Base-by-base conservation (phyloP, 2,113 vertebrate species). In the Indri indri region DNA sequence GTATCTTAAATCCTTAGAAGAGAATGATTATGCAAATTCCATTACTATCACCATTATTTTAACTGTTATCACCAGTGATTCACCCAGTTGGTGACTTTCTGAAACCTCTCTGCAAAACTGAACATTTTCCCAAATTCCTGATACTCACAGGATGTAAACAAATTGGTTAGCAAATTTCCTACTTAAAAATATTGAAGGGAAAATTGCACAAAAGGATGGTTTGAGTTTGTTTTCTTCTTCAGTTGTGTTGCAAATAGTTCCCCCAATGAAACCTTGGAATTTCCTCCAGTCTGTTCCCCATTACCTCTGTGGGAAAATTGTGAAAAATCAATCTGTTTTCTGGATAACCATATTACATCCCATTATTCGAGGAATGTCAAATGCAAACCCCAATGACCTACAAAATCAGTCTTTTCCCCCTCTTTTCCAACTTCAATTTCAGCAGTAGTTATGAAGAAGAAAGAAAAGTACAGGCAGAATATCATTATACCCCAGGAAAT, bases 271-370 rank as follows among this genome's bases (percentile, higher is more conserved):
- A 97, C 76, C 88, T 32, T 96, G 97, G 97, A 84, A 97, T 98
- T 98, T 97, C 97, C 98, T 97, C 92, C 70, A 96, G 96, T 97
- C 97, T 98, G 98, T 97, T 98, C 96, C 90, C 96, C 65, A 97
- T 98, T 98, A 98, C 96, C 94, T 98, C 97, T 97, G 96, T 97
- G 98, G 98, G 97, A 97, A 97, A 97, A 97, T 96, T 84, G 97
- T 97, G 93, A 97, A 97, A 98, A 98, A 96, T 98, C 98, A 96
- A 94, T 97, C 97, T 97, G 97, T 95, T 97, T 98, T 97, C 97
- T 70, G 92, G 96, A 97, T 97, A 98, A 97, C 97, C 83, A 8
- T 96, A 97, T 98, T 97, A 98, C 95, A 95, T 98, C 97, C 96
- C 96, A 97, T 98, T 98, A 97, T 98, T 97, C 94, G 95, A 98